Conservation (phyloP, 2,888 invertebrate species). For the Spisula solida region DNA sequence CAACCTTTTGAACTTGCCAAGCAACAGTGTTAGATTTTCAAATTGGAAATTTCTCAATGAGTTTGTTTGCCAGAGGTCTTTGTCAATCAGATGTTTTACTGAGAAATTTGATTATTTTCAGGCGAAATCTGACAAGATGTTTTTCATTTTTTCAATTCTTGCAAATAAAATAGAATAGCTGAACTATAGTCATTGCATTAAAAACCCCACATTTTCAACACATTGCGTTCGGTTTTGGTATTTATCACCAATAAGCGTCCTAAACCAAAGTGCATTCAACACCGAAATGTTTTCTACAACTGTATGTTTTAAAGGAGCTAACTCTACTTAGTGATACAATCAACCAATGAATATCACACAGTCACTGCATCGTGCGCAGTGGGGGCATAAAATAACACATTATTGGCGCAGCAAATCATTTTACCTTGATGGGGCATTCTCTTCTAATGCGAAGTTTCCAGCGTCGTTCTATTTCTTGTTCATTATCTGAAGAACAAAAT, state of each 20-base stretch:
- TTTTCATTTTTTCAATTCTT: neutral
- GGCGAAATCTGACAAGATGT: neutral
- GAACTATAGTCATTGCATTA: neutral
- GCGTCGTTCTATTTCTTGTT: constrained; percentile 6
- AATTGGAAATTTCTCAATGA: neutral
- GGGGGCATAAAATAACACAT: neutral
- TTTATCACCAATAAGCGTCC: too few species aligned
- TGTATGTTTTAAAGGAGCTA: too few species aligned
- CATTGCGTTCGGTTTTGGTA: too few species aligned
- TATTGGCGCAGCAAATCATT: neutral
- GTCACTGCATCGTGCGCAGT: neutral
- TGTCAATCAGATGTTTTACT: neutral
- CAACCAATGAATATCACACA: neutral
- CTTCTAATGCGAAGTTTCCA: neutral
- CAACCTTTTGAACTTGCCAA: neutral
- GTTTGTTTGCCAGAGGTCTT: neutral
- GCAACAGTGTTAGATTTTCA: neutral
- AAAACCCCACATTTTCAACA: too few species aligned
- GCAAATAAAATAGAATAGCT: neutral
- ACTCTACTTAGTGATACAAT: too few species aligned
- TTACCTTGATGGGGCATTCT: constrained; percentile 22
- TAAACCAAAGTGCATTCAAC: too few species aligned
- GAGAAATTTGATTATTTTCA: neutral
- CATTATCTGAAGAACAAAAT: constrained; percentile 11
- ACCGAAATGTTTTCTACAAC: too few species aligned